These are phyloP conservation scores for Ophioderma brevispina DNA, from an alignment of 35 echinoderm and acorn worm genomes.

Conservation along the genomic window DNA sequence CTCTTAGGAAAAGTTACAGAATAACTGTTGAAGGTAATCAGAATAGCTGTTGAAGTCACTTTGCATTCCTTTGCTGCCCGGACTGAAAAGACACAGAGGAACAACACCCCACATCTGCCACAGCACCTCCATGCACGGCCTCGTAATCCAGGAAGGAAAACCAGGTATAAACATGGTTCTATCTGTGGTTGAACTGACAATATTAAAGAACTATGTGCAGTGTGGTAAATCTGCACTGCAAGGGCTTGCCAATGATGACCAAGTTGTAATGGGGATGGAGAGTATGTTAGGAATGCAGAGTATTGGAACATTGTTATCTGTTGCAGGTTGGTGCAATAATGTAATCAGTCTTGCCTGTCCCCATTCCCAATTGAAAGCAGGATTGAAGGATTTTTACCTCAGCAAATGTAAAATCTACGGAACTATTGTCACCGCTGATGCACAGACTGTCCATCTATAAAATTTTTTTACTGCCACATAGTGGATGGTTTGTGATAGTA, in stretches of 20 bases:
- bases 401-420: neutral
- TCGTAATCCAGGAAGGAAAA: neutral
- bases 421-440: neutral
- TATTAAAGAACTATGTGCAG: slow-evolving; percentile 16
- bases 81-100: neutral
- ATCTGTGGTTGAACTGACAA: slow-evolving; percentile 34
- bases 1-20: neutral
- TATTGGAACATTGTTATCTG: slow-evolving; percentile 41
- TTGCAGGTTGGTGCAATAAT: slow-evolving; percentile 27
- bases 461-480: no score
- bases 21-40: slow-evolving; percentile 16
- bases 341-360: neutral
- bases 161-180: neutral
- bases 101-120: neutral
- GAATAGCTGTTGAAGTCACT: slow-evolving; percentile 13
- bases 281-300: slow-evolving; percentile 17
- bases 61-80: slow-evolving; percentile 1
- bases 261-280: neutral
- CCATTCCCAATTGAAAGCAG: neutral
- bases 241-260: neutral
- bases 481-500: no score
- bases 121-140: neutral
- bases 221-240: slow-evolving; percentile 28
- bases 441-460: neutral
- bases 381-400: no score